Evolutionary conservation across 2,113 vertebrate species (phyloP).

Genomic region (Spermophilus dauricus): DNA sequence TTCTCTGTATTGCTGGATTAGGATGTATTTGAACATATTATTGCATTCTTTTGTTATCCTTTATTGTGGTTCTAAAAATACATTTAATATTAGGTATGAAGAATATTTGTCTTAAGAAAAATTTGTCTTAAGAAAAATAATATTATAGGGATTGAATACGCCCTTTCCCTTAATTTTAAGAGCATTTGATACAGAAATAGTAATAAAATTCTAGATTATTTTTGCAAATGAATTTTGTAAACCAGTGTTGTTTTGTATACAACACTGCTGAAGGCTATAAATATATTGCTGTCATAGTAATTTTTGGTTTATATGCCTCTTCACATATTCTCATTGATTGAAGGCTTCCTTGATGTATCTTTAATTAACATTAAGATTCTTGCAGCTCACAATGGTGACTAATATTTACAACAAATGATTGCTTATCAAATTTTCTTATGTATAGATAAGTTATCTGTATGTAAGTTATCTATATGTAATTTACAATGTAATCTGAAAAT

Average conservation of each 20-base stretch:
- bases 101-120: neutral
- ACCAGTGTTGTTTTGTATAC: neutral
- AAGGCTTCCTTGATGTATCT: neutral
- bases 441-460: neutral
- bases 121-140: neutral
- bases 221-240: neutral
- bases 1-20: constrained; percentile 15
- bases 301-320: neutral
- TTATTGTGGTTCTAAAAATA: neutral
- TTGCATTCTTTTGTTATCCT: neutral
- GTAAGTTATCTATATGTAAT: neutral
- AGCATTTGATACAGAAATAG: neutral
- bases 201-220: neutral
- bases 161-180: neutral
- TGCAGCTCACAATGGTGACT: neutral
- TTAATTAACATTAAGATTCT: neutral
- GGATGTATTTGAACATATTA: neutral
- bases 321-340: neutral
- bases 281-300: neutral
- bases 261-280: neutral
- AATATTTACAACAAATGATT: neutral
- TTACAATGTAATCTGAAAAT: neutral
- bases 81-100: neutral
- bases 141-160: neutral
- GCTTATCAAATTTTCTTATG: neutral